Conservation (phyloP, 2,888 invertebrate genomes). For the Harpalus rubripes region DNA sequence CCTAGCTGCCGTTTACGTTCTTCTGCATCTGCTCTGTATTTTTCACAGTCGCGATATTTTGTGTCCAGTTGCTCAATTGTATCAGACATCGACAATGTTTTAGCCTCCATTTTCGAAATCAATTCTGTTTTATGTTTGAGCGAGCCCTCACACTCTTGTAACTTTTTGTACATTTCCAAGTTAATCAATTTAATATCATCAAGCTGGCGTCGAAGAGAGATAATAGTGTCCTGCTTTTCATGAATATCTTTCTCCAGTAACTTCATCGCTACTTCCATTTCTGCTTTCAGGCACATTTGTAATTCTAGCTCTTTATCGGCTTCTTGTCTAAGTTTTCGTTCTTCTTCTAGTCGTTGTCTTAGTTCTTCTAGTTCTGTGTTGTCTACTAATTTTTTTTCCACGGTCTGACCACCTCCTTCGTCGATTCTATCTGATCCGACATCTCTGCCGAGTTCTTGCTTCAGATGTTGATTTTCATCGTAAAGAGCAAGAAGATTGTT, state of each 20-base stretch:
- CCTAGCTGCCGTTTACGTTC: slow-evolving; percentile 80
- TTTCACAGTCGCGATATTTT: slow-evolving; percentile 82
- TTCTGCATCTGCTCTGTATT: slow-evolving; percentile 77
- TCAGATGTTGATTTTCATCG: slow-evolving; percentile 89
- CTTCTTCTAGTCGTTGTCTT: slow-evolving; percentile 85
- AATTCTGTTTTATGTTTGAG: slow-evolving; percentile 97
- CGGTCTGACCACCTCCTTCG: slow-evolving; percentile 75
- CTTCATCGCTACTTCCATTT: slow-evolving; percentile 98
- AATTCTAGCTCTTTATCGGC: slow-evolving; percentile 93
- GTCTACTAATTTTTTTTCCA: slow-evolving; percentile 68
- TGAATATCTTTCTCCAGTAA: slow-evolving; percentile 97
- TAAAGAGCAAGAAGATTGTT: slow-evolving; percentile 90
- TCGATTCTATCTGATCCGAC: slow-evolving; percentile 72
- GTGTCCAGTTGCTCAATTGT: slow-evolving; percentile 96
- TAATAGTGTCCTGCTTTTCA: slow-evolving; percentile 98
- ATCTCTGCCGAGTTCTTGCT: slow-evolving; percentile 82
- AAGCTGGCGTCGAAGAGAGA: slow-evolving; percentile 93
- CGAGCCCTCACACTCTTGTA: slow-evolving; percentile 97
- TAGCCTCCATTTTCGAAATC: slow-evolving; percentile 95
- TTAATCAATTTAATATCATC: slow-evolving; percentile 98
- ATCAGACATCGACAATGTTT: slow-evolving; percentile 95
- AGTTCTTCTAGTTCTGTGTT: slow-evolving; percentile 82
- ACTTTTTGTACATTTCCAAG: slow-evolving; percentile 97
- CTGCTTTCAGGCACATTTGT: slow-evolving; percentile 94
- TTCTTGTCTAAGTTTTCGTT: slow-evolving; percentile 86